Evolutionary conservation across 2,888 invertebrate genomes (phyloP).

Genomic region (Cetonia aurata): DNA sequence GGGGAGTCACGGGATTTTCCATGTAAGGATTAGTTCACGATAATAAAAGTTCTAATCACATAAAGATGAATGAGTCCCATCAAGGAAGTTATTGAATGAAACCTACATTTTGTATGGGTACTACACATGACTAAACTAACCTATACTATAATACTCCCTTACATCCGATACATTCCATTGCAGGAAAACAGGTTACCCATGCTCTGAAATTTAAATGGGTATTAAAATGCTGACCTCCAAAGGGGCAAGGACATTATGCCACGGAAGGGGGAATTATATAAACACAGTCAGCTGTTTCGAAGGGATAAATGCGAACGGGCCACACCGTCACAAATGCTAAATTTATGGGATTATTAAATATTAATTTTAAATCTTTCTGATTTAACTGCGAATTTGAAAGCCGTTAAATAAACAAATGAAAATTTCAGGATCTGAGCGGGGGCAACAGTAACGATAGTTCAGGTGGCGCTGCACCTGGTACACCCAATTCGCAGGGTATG

Average conservation of each 20-base stretch:
- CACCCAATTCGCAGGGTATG: slow-evolving; percentile 83
- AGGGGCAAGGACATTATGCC: slow-evolving; percentile 54
- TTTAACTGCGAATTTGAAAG: not conserved
- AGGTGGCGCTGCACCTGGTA: slow-evolving; percentile 77
- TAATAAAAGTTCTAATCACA: not conserved
- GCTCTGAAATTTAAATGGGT: slow-evolving; percentile 55
- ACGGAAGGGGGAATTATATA: slow-evolving; percentile 47
- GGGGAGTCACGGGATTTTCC: too few relatives aligned
- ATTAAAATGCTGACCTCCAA: slow-evolving; percentile 54
- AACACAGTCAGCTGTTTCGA: slow-evolving; percentile 53
- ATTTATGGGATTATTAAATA: not conserved
- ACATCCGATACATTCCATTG: slow-evolving; percentile 49
- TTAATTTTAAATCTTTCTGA: too few relatives aligned
- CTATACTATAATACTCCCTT: slow-evolving; percentile 43
- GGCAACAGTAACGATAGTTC: slow-evolving; percentile 73
- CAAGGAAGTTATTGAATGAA: slow-evolving; percentile 46
- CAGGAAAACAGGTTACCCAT: slow-evolving; percentile 54
- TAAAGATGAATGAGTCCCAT: not conserved
- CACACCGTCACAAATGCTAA: too few relatives aligned
- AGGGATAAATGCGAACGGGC: slow-evolving; percentile 45
- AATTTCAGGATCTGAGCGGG: slow-evolving; percentile 83
- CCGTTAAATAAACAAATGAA: not conserved
- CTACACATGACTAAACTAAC: slow-evolving; percentile 48
- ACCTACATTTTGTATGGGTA: slow-evolving; percentile 45
- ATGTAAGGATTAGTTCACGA: not conserved